These are phyloP conservation scores for Salvelinus sp. DNA, from an alignment of 2,113 vertebrate species.

Conservation along the genomic window DNA sequence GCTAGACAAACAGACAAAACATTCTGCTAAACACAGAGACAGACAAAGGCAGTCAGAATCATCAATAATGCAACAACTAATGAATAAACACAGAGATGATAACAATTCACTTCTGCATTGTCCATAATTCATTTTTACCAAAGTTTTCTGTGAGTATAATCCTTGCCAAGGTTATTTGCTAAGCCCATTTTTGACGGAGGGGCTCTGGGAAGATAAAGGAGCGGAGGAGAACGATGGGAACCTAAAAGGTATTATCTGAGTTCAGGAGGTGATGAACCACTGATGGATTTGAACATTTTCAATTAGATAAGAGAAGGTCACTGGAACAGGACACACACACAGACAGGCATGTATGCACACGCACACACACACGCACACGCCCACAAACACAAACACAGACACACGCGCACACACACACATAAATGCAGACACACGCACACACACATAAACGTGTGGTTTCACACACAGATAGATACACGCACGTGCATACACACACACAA, in stretches of 20 bases:
- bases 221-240: background rate
- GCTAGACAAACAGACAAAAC: no score
- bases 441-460: background rate
- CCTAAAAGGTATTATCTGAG: conserved; percentile 21
- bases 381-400: background rate
- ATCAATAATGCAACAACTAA: no score
- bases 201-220: conserved; percentile 14
- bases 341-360: background rate
- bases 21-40: no score
- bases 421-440: background rate
- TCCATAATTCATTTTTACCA: conserved; percentile 9
- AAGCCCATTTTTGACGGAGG: background rate
- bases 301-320: conserved; percentile 22
- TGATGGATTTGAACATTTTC: conserved; percentile 14
- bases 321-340: conserved; percentile 1
- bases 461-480: background rate
- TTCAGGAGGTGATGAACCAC: conserved; percentile 7
- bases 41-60: no score
- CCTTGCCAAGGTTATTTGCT: conserved; percentile 16
- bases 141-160: conserved; percentile 7
- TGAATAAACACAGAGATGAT: conserved; percentile 10
- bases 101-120: conserved; percentile 7
- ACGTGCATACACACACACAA: background rate
- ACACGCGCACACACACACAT: background rate
- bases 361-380: background rate